Conservation (phyloP, 2,888 invertebrate species). For the Megalurothrips usitatus region DNA sequence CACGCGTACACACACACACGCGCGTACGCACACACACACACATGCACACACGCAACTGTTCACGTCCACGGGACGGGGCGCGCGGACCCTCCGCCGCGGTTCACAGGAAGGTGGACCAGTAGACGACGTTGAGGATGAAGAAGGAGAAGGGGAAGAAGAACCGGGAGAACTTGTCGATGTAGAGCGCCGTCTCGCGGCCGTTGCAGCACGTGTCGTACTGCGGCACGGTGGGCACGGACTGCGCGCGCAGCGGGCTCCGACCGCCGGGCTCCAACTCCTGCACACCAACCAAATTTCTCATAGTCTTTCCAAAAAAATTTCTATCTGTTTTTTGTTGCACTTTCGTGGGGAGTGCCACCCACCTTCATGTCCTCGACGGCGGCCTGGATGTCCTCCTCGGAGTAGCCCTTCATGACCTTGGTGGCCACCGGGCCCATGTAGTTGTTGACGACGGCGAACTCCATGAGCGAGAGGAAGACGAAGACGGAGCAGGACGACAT, state of each 20-base stretch:
- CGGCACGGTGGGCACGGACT: slow-evolving; percentile 60
- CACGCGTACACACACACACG: too few species aligned
- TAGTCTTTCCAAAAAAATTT: not conserved
- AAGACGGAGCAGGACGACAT: slow-evolving; percentile 90
- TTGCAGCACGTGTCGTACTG: slow-evolving; percentile 83
- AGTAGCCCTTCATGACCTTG: slow-evolving; percentile 85
- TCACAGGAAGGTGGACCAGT: slow-evolving; percentile 79
- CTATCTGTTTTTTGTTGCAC: not conserved
- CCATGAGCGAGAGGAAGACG: slow-evolving; percentile 85
- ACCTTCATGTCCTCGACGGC: slow-evolving; percentile 75
- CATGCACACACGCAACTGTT: too few species aligned
- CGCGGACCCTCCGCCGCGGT: slow-evolving; percentile 26
- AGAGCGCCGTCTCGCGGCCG: slow-evolving; percentile 62
- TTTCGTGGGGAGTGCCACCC: slow-evolving; percentile 32
- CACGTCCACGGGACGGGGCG: too few species aligned
- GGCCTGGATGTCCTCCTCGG: slow-evolving; percentile 72
- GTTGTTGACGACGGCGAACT: slow-evolving; percentile 86
- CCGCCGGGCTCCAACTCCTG: slow-evolving; percentile 52
- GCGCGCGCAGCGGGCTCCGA: slow-evolving; percentile 39
- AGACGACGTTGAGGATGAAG: slow-evolving; percentile 82
- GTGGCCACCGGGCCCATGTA: slow-evolving; percentile 83
- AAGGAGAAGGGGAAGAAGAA: slow-evolving; percentile 89
- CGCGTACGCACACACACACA: too few species aligned
- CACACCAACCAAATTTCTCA: slow-evolving; percentile 40
- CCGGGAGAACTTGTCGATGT: slow-evolving; percentile 81